Evolutionary conservation across 2,888 invertebrate species (phyloP).

Genomic region (Leucophenga montana): DNA sequence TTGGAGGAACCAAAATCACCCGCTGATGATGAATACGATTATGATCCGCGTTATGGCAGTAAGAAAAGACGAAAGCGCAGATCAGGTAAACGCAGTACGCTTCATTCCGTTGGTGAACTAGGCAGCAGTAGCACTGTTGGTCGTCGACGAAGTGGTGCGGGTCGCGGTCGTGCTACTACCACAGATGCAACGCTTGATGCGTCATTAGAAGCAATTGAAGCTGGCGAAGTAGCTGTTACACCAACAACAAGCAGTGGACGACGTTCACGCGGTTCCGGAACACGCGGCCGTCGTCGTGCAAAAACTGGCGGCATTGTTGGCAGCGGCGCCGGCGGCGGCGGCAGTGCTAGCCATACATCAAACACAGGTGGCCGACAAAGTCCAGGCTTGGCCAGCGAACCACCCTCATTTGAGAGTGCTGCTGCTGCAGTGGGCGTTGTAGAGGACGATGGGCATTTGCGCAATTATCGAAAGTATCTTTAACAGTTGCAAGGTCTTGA

Average conservation of each 20-base stretch:
- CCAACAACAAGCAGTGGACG: constrained; percentile 54
- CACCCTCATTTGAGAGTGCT: constrained; percentile 73
- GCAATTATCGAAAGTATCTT: constrained; percentile 73
- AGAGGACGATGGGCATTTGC: constrained; percentile 69
- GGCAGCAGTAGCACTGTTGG: constrained; percentile 52
- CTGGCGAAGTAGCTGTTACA: constrained; percentile 51
- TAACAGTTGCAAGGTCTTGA: constrained; percentile 52
- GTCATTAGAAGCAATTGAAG: constrained; percentile 52
- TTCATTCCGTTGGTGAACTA: constrained; percentile 53
- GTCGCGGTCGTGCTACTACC: constrained; percentile 50
- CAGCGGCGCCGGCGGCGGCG: constrained; percentile 31
- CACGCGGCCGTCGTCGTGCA: constrained; percentile 64
- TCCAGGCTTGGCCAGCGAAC: constrained; percentile 69
- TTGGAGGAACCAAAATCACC: constrained; percentile 94
- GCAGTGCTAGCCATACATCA: constrained; percentile 29
- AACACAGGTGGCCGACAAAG: constrained; percentile 64
- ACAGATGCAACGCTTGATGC: constrained; percentile 57
- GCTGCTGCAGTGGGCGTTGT: constrained; percentile 70
- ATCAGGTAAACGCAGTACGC: constrained; percentile 64
- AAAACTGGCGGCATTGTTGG: constrained; percentile 48
- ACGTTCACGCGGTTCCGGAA: constrained; percentile 63
- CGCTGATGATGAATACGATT: constrained; percentile 93
- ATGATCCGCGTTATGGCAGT: constrained; percentile 77
- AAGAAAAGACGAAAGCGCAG: constrained; percentile 73
- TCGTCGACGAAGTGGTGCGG: constrained; percentile 65